Evolutionary conservation across 2,888 invertebrate species (phyloP), one percentile per base, ranked within the genome.

Genomic region (Rotaria magnacalcarata): DNA sequence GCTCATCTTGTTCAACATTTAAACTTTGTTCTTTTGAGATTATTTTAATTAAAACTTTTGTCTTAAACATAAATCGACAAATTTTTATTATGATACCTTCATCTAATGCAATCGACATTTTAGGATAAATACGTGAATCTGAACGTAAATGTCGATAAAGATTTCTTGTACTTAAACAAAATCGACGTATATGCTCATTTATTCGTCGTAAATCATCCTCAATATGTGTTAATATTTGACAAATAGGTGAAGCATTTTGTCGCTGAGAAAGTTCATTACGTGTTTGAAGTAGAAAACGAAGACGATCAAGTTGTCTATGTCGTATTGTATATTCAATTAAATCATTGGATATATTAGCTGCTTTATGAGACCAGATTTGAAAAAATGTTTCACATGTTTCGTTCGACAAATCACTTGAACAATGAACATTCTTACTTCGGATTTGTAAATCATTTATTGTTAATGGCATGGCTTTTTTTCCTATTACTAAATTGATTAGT

Each of bases 311-410:
- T 80, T 80, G 47, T 47, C 47, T 47, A 11, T 24, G 80, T 47
- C 80, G 80, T 47, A 80, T 80, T 14, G 80, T 47, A 80, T 47
- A 80, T 80, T 80, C 80, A 80, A 80, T 80, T n/a, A 80, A 47
- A 47, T 80, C 80, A n/a, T 80, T 80, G 10, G 80, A 43, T 5
- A 80, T 80, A 80, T 80, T 80, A 24, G 43, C 80, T 21, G 80
- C 80, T 80, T 80, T 80, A 80, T 80, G 80, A 43, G 80, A 21
- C 80, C 80, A 80, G 8, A 80, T 80, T 47, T 80, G 80, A 47
- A 80, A 80, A n/a, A 80, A 80, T 80, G 47, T 80, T n/a, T 80
- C 80, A 80, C 80, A 47, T 11, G n/a, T n/a, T 8, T 19, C 80
- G 24, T 47, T 80, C 0, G 24, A 2, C 7, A 21, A 0, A 19